Percentiles rank a stretch among this genome's conserved stretches.
These are phyloP conservation scores for Sitodiplosis mosellana DNA, from an alignment of 1,140 invertebrate species.

Conservation along the genomic window DNA sequence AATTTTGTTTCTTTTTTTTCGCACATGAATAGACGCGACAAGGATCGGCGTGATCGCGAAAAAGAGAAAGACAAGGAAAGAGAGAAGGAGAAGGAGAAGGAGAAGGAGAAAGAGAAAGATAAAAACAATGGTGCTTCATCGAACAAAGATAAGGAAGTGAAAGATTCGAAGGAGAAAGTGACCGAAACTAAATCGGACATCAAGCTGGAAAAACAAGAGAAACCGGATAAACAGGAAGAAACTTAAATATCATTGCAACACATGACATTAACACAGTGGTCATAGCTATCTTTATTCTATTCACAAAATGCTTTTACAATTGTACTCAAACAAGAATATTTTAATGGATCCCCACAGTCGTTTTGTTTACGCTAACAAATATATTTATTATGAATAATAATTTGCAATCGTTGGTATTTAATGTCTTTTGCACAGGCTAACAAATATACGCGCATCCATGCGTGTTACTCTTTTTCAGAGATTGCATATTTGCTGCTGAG, in stretches of 20 bases:
- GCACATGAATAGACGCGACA: background rate
- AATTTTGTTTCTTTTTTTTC: background rate
- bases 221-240: background rate
- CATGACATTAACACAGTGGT: background rate
- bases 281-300: too few species aligned
- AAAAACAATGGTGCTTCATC: conserved; percentile 2
- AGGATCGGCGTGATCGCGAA: background rate
- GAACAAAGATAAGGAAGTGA: conserved; percentile 4
- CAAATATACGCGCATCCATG: too few species aligned
- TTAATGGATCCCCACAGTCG: background rate
- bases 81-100: conserved; percentile 7
- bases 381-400: too few species aligned
- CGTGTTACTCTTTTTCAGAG: too few species aligned
- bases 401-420: too few species aligned
- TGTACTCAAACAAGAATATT: background rate
- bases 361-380: too few species aligned
- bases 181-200: conserved; percentile 3
- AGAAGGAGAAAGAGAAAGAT: conserved; percentile 7
- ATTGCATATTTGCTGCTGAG: too few species aligned
- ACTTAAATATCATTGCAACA: background rate
- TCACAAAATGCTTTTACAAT: too few species aligned
- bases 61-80: conserved; percentile 13
- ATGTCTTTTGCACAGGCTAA: too few species aligned
- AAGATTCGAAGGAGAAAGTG: conserved; percentile 3
- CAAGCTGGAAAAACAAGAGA: background rate